Evolutionary conservation across 2,113 vertebrate species (phyloP).

Genomic region (Strix aluco): DNA sequence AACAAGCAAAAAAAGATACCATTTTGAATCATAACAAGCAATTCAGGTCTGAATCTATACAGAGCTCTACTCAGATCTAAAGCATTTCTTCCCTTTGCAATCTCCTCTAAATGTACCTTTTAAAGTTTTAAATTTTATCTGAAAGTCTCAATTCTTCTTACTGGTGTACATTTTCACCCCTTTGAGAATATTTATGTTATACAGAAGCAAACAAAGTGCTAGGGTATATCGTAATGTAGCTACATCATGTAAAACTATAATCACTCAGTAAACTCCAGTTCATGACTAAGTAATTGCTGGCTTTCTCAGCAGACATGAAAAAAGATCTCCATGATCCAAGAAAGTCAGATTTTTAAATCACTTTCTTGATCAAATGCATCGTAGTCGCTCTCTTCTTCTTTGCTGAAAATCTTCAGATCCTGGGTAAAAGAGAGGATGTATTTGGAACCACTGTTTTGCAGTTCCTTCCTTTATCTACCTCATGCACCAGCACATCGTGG

Average conservation of each 20-base stretch:
- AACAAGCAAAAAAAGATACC: background rate
- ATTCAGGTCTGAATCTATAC: background rate
- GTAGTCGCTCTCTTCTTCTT: background rate
- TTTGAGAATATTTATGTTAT: background rate
- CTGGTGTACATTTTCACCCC: background rate
- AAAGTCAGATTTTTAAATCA: background rate
- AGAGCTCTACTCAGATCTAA: background rate
- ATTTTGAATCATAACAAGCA: background rate
- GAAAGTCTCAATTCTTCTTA: background rate
- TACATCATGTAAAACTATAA: background rate
- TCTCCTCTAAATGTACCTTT: background rate
- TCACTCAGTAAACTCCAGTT: background rate
- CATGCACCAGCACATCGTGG: background rate
- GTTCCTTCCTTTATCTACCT: background rate
- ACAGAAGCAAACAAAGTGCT: background rate
- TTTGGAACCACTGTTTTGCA: background rate
- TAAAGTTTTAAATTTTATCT: background rate
- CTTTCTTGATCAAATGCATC: background rate
- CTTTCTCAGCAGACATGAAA: background rate
- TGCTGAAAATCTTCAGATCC: background rate
- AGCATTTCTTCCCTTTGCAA: background rate
- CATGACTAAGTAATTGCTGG: background rate
- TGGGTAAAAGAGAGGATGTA: background rate
- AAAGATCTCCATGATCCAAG: background rate
- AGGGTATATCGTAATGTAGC: background rate